Conservation (phyloP, 92 coral and sea anemone genomes). For the Heteractis magnifica region DNA sequence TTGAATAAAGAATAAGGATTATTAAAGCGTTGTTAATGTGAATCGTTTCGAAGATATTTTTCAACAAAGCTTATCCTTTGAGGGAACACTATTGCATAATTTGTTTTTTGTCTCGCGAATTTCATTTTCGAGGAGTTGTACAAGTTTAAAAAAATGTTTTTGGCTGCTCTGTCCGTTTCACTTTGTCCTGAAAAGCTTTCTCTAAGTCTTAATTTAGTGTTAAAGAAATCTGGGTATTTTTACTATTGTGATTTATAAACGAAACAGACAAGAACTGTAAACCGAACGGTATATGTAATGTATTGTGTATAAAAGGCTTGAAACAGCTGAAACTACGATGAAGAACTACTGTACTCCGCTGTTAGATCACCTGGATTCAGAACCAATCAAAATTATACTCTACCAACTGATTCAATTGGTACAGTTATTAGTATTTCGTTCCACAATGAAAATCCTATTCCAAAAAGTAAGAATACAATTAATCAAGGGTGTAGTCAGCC, state of each 20-base stretch:
- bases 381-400: slow-evolving; percentile 12
- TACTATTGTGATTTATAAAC: neutral
- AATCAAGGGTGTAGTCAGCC: neutral
- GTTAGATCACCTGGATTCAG: slow-evolving; percentile 17
- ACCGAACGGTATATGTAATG: neutral
- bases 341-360: neutral
- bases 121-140: neutral
- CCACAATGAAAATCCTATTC: slow-evolving; percentile 14
- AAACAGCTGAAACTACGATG: slow-evolving; percentile 13
- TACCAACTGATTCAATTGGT: slow-evolving; percentile 9
- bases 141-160: neutral
- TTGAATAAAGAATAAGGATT: neutral
- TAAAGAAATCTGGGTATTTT: neutral
- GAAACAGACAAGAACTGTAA: slow-evolving; percentile 8
- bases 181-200: neutral
- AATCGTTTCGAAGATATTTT: neutral
- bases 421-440: slow-evolving; percentile 12
- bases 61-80: neutral
- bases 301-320: slow-evolving; percentile 7
- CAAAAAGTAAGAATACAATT: neutral
- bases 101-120: neutral
- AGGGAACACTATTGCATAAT: neutral
- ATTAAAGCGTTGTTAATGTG: neutral
- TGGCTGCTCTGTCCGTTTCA: too few relatives aligned
- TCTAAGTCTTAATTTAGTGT: neutral